phyloP scores from a whole-genome alignment of 2,888 invertebrate species.

The Panorpa germanica region DNA sequence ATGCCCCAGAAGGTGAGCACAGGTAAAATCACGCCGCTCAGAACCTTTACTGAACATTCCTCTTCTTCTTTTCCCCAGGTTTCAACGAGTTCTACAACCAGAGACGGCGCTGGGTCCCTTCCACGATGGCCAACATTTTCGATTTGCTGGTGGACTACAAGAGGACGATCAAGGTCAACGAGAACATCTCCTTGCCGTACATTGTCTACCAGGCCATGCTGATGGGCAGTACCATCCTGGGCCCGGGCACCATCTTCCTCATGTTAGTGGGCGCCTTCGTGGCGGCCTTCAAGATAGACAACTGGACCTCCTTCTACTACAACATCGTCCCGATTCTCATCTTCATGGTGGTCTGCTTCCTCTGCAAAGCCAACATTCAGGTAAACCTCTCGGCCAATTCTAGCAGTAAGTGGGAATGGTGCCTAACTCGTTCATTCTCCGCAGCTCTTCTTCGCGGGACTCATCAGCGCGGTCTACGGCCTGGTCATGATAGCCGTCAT shows the following conservation, averaged over 20 bases:
- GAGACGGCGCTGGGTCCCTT: slow-evolving; percentile 87
- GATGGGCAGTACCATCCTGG: slow-evolving; percentile 50
- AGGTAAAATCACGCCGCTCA: too few species aligned
- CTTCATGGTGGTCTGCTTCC: slow-evolving; percentile 44
- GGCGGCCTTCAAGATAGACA: slow-evolving; percentile 48
- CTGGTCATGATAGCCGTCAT: slow-evolving; percentile 77
- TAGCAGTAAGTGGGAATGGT: too few species aligned
- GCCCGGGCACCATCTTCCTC: slow-evolving; percentile 55
- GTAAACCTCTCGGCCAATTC: too few species aligned
- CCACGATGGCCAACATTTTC: slow-evolving; percentile 87
- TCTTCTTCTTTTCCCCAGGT: too few species aligned
- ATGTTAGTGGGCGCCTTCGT: slow-evolving; percentile 65
- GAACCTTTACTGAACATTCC: too few species aligned
- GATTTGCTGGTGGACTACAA: slow-evolving; percentile 67
- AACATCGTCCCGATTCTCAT: slow-evolving; percentile 46
- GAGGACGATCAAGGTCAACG: slow-evolving; percentile 63
- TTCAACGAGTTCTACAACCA: slow-evolving; percentile 92
- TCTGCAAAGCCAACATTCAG: slow-evolving; percentile 39
- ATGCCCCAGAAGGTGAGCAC: slow-evolving; percentile 85
- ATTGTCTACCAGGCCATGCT: slow-evolving; percentile 54
- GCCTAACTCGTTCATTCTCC: too few species aligned
- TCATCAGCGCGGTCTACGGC: slow-evolving; percentile 60
- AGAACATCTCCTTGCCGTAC: slow-evolving; percentile 71
- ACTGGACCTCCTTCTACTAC: slow-evolving; percentile 45
- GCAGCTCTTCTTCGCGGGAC: slow-evolving; percentile 53